Evolutionary conservation across 2,888 invertebrate species (phyloP).

Genomic region (Mesochorus sp.): DNA sequence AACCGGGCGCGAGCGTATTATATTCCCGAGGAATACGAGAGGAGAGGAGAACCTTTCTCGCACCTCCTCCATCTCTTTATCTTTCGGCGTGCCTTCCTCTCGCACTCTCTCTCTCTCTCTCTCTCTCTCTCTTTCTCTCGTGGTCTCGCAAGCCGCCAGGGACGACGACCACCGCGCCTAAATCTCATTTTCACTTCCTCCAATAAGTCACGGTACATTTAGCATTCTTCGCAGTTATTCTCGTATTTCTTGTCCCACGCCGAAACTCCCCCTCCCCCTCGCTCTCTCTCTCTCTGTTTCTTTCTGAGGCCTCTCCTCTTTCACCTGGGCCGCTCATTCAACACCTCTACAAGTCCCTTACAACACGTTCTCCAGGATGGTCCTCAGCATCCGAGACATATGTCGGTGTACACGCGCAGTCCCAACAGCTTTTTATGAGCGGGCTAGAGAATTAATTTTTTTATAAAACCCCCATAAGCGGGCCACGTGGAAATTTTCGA

Average conservation of each 20-base stretch:
- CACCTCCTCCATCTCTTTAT: slow-evolving; percentile 57
- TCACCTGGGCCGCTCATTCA: slow-evolving; percentile 36
- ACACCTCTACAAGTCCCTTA: slow-evolving; percentile 54
- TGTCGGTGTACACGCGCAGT: slow-evolving; percentile 37
- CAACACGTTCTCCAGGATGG: slow-evolving; percentile 36
- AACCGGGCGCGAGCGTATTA: slow-evolving; percentile 54
- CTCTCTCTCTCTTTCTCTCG: slow-evolving; percentile 18
- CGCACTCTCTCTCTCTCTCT: slow-evolving; percentile 22
- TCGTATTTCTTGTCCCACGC: slow-evolving; percentile 71
- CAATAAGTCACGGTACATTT: slow-evolving; percentile 80
- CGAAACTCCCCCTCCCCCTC: slow-evolving; percentile 26
- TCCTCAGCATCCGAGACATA: slow-evolving; percentile 13
- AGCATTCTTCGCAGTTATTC: slow-evolving; percentile 78
- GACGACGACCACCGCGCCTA: slow-evolving; percentile 54
- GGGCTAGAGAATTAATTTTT: slow-evolving; percentile 73
- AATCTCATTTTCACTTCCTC: slow-evolving; percentile 66
- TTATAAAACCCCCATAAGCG: slow-evolving; percentile 69
- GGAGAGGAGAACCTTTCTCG: slow-evolving; percentile 56
- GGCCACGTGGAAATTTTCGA: slow-evolving; percentile 56
- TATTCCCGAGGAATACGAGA: slow-evolving; percentile 60
- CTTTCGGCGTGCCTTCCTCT: slow-evolving; percentile 37
- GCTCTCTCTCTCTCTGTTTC: slow-evolving; percentile 18
- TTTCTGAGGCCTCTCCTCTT: slow-evolving; percentile 29
- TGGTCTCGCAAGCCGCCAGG: slow-evolving; percentile 13
- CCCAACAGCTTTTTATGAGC: slow-evolving; percentile 60